A percentile compares a stretch with the other conserved stretches of the same genome.
phyloP scores from a whole-genome alignment of 2,888 invertebrate species.

The Agapetus fuscipes region DNA sequence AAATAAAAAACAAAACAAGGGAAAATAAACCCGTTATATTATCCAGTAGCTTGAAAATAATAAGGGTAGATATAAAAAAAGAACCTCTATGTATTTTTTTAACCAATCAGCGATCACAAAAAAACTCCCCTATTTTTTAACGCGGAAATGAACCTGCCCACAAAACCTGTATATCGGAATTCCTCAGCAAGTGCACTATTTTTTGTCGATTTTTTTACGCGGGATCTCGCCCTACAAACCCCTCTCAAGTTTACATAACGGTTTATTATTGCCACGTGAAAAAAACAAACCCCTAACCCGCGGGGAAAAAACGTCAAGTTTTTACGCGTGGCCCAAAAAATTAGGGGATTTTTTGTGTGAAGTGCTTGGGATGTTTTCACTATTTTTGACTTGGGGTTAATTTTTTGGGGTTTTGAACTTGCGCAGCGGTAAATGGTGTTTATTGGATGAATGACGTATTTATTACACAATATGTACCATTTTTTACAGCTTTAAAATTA shows the following conservation, averaged over 20 bases:
- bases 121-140: slow-evolving; percentile 10
- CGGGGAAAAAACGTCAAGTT: neutral
- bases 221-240: neutral
- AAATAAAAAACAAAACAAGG: too few species aligned
- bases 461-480: too few species aligned
- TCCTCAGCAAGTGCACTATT: slow-evolving; percentile 9
- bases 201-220: slow-evolving; percentile 1
- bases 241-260: neutral
- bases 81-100: too few species aligned
- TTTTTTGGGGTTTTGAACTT: neutral
- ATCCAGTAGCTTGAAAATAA: too few species aligned
- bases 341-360: slow-evolving; percentile 1
- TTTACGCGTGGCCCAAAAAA: neutral
- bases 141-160: slow-evolving; percentile 9
- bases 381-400: too few species aligned
- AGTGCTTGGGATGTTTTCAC: neutral
- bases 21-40: too few species aligned
- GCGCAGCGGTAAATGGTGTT: neutral
- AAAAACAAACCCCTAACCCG: neutral
- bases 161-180: slow-evolving; percentile 1
- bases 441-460: neutral
- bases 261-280: neutral
- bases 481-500: too few species aligned
- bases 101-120: too few species aligned
- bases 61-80: too few species aligned